Conservation (phyloP, 35 echinoderm and acorn worm species). For the Strongylocentrotus purpuratus region DNA sequence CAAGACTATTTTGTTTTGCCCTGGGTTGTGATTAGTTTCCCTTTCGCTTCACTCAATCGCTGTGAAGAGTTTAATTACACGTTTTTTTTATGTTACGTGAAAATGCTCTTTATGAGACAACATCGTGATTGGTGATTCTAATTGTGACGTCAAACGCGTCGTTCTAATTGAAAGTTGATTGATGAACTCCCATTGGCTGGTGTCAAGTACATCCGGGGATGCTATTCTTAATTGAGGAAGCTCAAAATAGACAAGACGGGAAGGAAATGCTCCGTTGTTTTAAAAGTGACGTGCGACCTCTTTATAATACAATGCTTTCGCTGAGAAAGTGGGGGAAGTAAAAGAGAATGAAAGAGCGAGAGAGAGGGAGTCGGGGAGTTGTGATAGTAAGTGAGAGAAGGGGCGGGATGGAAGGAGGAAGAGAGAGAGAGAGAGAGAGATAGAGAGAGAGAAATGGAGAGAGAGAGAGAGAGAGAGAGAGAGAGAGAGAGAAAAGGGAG, state of each 20-base stretch:
- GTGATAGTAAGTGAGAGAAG: no score
- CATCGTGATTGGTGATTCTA: background rate
- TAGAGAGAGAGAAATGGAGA: background rate
- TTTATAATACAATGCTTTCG: no score
- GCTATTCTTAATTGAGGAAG: background rate
- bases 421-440: no score
- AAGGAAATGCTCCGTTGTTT: background rate
- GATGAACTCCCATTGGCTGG: background rate
- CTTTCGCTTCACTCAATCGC: background rate
- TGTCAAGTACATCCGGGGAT: background rate
- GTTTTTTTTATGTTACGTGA: background rate
- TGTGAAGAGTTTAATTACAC: background rate
- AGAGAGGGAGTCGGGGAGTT: no score
- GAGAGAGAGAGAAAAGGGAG: background rate
- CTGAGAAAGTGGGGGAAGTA: no score
- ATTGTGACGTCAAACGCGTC: background rate
- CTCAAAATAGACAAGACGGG: background rate
- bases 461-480: background rate
- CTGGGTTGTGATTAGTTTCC: background rate
- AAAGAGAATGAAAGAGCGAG: no score
- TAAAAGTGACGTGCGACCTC: background rate
- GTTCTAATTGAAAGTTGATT: background rate
- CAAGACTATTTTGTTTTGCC: background rate
- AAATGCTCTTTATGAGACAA: background rate
- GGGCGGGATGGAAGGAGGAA: no score